phyloP scores from a whole-genome alignment of 2,113 vertebrate genomes.

The Vidua macroura region DNA sequence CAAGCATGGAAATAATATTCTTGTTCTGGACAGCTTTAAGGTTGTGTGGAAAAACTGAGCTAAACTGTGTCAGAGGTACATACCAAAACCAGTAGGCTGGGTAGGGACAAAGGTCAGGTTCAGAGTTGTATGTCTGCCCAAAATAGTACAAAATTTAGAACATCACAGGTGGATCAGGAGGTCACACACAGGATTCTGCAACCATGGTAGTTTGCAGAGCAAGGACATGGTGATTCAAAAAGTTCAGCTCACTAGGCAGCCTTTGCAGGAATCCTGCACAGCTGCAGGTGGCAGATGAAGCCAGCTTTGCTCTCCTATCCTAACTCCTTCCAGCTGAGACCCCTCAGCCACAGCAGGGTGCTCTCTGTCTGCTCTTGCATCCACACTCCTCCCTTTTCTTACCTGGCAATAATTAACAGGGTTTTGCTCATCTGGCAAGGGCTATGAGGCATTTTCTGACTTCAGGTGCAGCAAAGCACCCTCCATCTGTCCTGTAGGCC shows the following conservation, averaged over 20 bases:
- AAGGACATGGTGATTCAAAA: accelerated
- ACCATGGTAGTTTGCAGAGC: not conserved
- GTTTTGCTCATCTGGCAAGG: not conserved
- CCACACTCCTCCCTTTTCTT: not conserved
- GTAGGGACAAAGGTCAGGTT: not conserved
- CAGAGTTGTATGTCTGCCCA: not conserved
- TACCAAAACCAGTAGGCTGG: not conserved
- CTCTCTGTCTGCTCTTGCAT: not conserved
- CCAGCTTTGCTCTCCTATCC: not conserved
- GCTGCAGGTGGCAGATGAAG: not conserved
- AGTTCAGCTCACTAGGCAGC: not conserved
- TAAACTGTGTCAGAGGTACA: not conserved
- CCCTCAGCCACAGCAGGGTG: not conserved
- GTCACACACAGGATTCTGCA: not conserved
- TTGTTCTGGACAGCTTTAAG: not conserved
- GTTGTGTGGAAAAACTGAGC: not conserved
- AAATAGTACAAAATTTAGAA: not conserved
- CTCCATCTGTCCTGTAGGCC: not conserved
- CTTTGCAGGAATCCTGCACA: not conserved
- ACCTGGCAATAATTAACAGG: not conserved
- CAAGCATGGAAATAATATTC: not conserved
- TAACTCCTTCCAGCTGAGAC: not conserved
- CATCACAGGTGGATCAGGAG: not conserved
- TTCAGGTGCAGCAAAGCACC: not conserved
- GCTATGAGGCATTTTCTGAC: not conserved